Conservation (phyloP, 2,797 vertebrate genomes). For the Tenualosa thibaudeaui region DNA sequence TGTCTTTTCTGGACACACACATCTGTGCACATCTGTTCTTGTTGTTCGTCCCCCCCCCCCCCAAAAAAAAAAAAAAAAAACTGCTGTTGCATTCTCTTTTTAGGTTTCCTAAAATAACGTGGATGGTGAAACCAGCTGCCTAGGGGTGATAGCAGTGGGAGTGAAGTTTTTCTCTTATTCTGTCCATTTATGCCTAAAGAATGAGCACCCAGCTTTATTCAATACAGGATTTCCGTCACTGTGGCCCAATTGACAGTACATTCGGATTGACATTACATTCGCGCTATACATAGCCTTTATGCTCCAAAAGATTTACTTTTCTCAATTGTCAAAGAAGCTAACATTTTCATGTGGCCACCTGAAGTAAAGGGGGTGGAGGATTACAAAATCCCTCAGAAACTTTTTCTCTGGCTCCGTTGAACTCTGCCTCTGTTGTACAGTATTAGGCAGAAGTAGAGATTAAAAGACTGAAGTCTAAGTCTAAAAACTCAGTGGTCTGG, state of each 20-base stretch:
- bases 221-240: not conserved
- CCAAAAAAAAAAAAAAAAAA: too few species aligned
- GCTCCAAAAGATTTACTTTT: not conserved
- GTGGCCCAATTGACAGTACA: not conserved
- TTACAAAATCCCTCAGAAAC: not conserved
- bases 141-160: not conserved
- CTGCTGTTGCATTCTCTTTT: not conserved
- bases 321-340: not conserved
- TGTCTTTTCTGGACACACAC: not conserved
- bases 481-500: not conserved
- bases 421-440: not conserved
- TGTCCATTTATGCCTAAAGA: not conserved
- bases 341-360: not conserved
- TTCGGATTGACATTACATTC: not conserved
- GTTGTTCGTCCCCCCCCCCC: not conserved
- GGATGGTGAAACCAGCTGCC: slow-evolving; percentile 3
- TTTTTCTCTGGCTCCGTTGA: not conserved
- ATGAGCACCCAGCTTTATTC: not conserved
- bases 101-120: slow-evolving; percentile 7
- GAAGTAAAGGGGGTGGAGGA: not conserved
- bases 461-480: not conserved
- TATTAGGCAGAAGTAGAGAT: not conserved
- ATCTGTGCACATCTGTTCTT: not conserved
- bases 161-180: not conserved
- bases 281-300: not conserved